Evolutionary conservation across 2,113 vertebrate species (phyloP), one percentile per base, ranked within the genome.

Genomic region (Prionailurus bengalensis): DNA sequence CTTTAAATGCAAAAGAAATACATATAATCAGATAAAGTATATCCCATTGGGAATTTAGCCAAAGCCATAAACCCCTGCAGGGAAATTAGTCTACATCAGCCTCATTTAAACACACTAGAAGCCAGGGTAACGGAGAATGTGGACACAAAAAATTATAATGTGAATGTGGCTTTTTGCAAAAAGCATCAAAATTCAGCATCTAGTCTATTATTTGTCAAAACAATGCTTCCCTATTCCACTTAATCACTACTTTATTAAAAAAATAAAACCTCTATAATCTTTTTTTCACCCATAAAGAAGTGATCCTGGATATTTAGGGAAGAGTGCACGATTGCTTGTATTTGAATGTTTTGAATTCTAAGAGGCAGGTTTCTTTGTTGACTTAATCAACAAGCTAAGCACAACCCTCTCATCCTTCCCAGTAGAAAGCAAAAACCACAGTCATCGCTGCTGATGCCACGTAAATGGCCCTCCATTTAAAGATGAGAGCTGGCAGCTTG

Each of bases 371-470:
- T 97, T 95, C 89, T 96, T 95, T 97, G 90, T 98, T 98, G 97
- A 97, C n/a, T 98, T 98, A 98, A 98, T 98, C 98, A 98, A 97
- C 91, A 98, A 98, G 95, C 94, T 97, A 98, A 98, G 94, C 94
- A 98, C 95, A 97, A 98, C 89, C 53, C 71, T 96, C 98, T 98
- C 95, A 97, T 98, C 98, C 92, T 97, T 98, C 97, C 71, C 95
- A 96, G 96, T 39, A 98, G 93, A 98, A 97, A 98, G 91, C 51
- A 94, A 95, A 97, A 97, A 73, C 96, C 97, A 97, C 93, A 91
- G 97, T 89, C 97, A 98, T 96, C 76, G 88, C 96, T 98, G 97
- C 95, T 98, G 97, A 98, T 97, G 97, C 88, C 92, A 97, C 92
- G 73, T 97, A 98, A 98, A 98, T 92, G 97, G 71, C 73, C 81